Evolutionary conservation across 2,797 vertebrate species (phyloP).

Genomic region (Argentina silus): DNA sequence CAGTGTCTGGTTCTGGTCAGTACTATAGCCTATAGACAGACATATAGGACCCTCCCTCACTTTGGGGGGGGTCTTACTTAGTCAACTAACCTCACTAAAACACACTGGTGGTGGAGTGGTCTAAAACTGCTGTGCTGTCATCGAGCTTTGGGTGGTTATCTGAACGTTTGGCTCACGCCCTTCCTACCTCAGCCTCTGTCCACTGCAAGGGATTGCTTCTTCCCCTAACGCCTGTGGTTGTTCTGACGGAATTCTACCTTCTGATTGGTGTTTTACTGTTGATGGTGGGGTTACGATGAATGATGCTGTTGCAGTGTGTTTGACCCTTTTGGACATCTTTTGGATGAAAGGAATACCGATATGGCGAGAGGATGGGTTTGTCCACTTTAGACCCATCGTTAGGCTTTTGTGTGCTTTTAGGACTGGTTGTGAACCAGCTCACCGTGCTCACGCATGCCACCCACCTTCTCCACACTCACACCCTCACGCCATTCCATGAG

Average conservation of each 20-base stretch:
- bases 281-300: neutral
- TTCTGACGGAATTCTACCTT: neutral
- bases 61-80: constrained; percentile 10
- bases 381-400: too few species aligned
- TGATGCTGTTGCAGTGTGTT: neutral
- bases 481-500: too few species aligned
- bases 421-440: neutral
- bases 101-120: neutral
- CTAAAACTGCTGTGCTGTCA: neutral
- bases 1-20: constrained; percentile 61
- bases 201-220: constrained; percentile 3
- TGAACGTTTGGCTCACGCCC: constrained; percentile 59
- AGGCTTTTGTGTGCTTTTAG: neutral
- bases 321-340: neutral
- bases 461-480: too few species aligned
- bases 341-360: neutral
- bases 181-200: constrained; percentile 22
- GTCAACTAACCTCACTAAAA: constrained; percentile 60
- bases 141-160: neutral
- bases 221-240: constrained; percentile 8
- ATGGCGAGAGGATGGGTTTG: neutral
- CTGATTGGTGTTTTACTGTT: neutral
- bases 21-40: constrained; percentile 42
- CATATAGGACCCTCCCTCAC: neutral
- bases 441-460: neutral